Evolutionary conservation across 2,113 vertebrate species (phyloP).

Genomic region (rabbit (Oryctolagus cuniculus)): DNA sequence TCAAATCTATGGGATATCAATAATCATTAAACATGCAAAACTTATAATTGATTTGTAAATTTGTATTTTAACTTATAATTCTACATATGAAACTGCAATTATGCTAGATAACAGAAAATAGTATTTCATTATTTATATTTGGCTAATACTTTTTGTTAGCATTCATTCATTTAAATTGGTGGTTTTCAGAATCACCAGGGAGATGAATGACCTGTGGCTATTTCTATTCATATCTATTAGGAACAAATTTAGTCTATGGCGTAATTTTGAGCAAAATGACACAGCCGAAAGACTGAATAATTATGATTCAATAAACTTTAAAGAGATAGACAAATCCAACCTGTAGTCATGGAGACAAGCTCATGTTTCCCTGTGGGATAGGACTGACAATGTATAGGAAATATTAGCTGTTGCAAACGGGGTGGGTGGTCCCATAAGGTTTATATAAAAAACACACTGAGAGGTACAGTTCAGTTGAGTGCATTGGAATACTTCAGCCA

Average conservation of each 20-base stretch:
- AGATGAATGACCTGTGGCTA: not conserved
- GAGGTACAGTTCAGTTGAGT: not conserved
- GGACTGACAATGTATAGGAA: not conserved
- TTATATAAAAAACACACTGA: not conserved
- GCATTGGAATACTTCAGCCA: not conserved
- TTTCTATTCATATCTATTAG: not conserved
- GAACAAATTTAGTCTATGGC: not conserved
- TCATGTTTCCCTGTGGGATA: not conserved
- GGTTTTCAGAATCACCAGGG: not conserved
- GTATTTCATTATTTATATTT: conserved; percentile 17
- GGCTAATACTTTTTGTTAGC: not conserved
- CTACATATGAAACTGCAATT: conserved; percentile 13
- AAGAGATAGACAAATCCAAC: not conserved
- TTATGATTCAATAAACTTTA: not conserved
- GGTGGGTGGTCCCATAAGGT: not conserved
- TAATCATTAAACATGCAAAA: conserved; percentile 46
- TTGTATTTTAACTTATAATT: conserved; percentile 36
- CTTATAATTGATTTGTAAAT: conserved; percentile 23
- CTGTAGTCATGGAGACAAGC: not conserved
- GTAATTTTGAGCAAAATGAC: not conserved
- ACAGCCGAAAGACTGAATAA: not conserved
- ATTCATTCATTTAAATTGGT: not conserved
- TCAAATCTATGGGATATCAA: conserved; percentile 52
- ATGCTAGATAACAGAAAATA: conserved; percentile 19
- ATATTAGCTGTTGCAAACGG: not conserved